Evolutionary conservation across 2,797 vertebrate species (phyloP).

Genomic region (Danio albolineatus): DNA sequence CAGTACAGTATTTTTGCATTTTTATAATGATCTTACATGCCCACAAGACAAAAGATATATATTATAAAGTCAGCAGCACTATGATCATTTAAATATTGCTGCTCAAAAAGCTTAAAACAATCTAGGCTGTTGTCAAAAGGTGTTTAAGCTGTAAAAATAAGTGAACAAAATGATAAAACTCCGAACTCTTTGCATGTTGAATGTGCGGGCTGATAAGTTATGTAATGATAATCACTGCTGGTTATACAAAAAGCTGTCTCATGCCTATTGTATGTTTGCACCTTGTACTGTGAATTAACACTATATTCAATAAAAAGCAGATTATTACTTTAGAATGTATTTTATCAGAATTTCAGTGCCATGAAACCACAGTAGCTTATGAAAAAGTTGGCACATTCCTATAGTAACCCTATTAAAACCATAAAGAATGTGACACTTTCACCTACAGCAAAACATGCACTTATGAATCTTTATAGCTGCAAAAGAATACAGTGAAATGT

Average conservation of each 20-base stretch:
- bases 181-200: conserved; percentile 23
- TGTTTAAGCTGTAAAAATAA: conserved; percentile 15
- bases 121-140: background rate
- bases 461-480: conserved; percentile 42
- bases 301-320: background rate
- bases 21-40: conserved; percentile 65
- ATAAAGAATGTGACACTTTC: conserved; percentile 50
- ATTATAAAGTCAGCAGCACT: background rate
- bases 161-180: background rate
- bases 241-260: background rate
- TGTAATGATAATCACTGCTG: background rate
- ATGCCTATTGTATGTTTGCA: conserved; percentile 1
- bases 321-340: background rate
- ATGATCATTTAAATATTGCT: conserved; percentile 2
- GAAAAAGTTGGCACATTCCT: conserved; percentile 9
- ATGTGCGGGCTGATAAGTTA: background rate
- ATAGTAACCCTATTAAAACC: conserved; percentile 49
- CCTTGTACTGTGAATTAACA: conserved; percentile 15
- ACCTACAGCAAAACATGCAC: conserved; percentile 54
- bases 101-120: background rate
- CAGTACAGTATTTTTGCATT: conserved; percentile 51
- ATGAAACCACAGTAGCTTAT: conserved; percentile 13
- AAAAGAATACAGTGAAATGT: conserved; percentile 62
- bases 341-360: background rate
- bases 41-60: conserved; percentile 11